Base-by-base conservation (phyloP, 1,140 invertebrate species). In the Glossosoma conforme region DNA sequence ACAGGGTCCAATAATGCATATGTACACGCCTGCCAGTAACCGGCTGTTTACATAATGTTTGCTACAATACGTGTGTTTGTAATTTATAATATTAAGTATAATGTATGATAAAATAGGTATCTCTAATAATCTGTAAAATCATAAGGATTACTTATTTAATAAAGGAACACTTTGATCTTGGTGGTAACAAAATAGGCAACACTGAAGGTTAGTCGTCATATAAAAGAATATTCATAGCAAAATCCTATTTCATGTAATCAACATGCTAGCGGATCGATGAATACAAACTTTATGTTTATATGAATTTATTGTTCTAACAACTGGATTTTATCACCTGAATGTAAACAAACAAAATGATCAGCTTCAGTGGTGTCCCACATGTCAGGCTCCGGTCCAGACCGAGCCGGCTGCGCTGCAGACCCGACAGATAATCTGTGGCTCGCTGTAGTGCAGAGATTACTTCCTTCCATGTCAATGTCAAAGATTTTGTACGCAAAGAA, bases 161-260 rank as follows among this genome's bases (percentile, higher is more conserved):
- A 58, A 53, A 58, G 55, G 55, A 58, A 58, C 55, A 58, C 55
- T 52, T 56, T 57, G 44, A 52, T 48, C 45, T 52, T 53, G 55
- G 55, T 58, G 55, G 55, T 58, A 58, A 53, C 50, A 35, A 42
- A 53, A 53, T 35, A 20, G 30, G 21, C 45, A 38, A 53, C 44
- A 49, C 40, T 49, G 52, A 55, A 42, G 41, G 21, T 20, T 13
- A 8, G 18, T 17, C 17, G 36, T 17, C n/a, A n/a, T n/a, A n/a
- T n/a, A n/a, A n/a, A n/a, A n/a, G n/a, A n/a, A n/a, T n/a, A n/a
- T n/a, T n/a, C n/a, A n/a, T n/a, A n/a, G n/a, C n/a, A n/a, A n/a
- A n/a, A n/a, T n/a, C n/a, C n/a, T n/a, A n/a, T n/a, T n/a, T n/a
- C n/a, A n/a, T n/a, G n/a, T n/a, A n/a, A n/a, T n/a, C n/a, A n/a